Evolutionary conservation across 2,797 vertebrate species (phyloP), one percentile per base, ranked within the genome.

Genomic region (Melanogrammus aeglefinus): DNA sequence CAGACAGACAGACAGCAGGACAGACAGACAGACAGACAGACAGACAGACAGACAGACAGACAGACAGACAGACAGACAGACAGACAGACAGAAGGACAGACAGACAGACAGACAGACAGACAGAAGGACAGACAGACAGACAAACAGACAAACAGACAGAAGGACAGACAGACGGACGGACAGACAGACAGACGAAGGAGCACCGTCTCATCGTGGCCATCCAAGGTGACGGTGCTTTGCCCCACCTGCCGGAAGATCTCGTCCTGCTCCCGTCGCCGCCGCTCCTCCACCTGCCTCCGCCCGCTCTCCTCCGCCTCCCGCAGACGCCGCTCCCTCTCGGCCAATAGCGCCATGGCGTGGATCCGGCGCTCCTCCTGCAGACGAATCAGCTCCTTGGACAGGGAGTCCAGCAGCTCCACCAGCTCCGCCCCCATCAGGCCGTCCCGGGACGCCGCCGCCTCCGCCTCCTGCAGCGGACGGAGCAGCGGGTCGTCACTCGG

Each of bases 281-380:
- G 91, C 83, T 96, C 95, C 80, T 99, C 98, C 84, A 92, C 83
- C 87, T 99, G 96, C 71, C 98, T 95, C 39, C 91, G 90, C 0
- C 98, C 97, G 0, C 96, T 96, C 93, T 99, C 97, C 82, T 97
- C 96, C 0, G 97, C 97, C 81, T 99, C 97, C 1, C 95, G 88
- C 35, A 94, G 86, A 6, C 94, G 91, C 0, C 97, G 94, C 71
- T 96, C 94, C 80, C 97, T 91, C 90, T 99, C 96, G 0, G 96
- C 97, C 86, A 99, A 76, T 70, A 97, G 91, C 6, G 88, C 88
- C 1, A 97, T 94, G 47, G 98, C 97, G 0, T 99, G 97, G 86
- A 98, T 93, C 82, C 94, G 91, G 77, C 95, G 93, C 79, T 99
- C 98, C 3, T 98, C 96, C 80, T 98, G 97, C 14, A 98, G 90